These are phyloP conservation scores for Aleiodes alternator DNA, from an alignment of 2,888 invertebrate species.

Conservation along the genomic window DNA sequence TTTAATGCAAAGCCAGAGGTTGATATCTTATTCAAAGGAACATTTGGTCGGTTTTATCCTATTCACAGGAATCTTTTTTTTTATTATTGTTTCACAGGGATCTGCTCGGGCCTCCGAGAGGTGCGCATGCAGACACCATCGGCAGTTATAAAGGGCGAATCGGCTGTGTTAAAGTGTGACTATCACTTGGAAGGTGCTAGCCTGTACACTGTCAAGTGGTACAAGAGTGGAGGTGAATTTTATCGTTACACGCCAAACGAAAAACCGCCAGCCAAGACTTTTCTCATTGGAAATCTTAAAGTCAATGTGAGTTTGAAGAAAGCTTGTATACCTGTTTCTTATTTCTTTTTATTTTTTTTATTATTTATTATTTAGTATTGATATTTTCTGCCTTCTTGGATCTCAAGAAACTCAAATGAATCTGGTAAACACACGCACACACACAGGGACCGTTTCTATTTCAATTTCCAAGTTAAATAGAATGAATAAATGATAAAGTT, in stretches of 20 bases:
- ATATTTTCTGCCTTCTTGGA: background rate
- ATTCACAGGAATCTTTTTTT: slow-evolving; percentile 69
- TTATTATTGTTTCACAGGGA: slow-evolving; percentile 68
- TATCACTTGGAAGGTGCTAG: slow-evolving; percentile 72
- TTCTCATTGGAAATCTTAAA: slow-evolving; percentile 68
- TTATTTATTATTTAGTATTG: background rate
- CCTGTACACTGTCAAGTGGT: slow-evolving; percentile 73
- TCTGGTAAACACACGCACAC: too few species aligned
- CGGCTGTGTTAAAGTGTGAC: slow-evolving; percentile 70
- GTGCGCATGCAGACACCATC: slow-evolving; percentile 72
- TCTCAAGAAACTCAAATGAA: background rate
- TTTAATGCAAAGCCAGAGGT: slow-evolving; percentile 32
- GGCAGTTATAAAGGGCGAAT: slow-evolving; percentile 72
- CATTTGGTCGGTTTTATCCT: slow-evolving; percentile 30
- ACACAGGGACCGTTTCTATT: too few species aligned
- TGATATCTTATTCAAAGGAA: slow-evolving; percentile 42
- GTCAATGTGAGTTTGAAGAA: slow-evolving; percentile 67
- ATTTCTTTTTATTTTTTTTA: too few species aligned
- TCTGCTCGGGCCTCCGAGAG: slow-evolving; percentile 71
- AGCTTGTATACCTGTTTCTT: background rate
- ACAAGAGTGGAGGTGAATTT: slow-evolving; percentile 72
- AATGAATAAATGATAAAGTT: too few species aligned
- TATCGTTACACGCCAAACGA: slow-evolving; percentile 73
- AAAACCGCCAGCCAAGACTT: slow-evolving; percentile 69
- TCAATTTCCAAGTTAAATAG: too few species aligned